phyloP scores from a whole-genome alignment of 2,797 vertebrate species.

The Cyclura pinguis region DNA sequence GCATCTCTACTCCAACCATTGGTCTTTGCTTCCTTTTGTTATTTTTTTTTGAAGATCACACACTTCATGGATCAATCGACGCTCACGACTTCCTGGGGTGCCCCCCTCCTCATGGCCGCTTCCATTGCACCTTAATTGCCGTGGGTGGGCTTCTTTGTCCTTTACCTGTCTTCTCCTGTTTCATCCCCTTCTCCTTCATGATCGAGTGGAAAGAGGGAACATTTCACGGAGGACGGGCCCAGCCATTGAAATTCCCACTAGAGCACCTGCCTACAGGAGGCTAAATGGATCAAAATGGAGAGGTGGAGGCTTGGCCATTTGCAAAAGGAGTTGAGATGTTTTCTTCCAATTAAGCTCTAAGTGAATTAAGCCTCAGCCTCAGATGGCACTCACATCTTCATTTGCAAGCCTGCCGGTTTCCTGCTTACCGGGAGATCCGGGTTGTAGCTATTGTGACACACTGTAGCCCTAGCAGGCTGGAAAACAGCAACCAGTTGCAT shows the following conservation, averaged over 20 bases:
- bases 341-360: not conserved
- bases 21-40: not conserved
- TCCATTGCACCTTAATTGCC: not conserved
- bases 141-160: not conserved
- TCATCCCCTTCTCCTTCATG: not conserved
- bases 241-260: not conserved
- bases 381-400: too few relatives aligned
- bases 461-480: not conserved
- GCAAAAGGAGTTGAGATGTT: not conserved
- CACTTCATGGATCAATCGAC: not conserved
- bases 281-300: not conserved
- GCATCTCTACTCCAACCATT: not conserved
- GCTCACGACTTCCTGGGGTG: not conserved
- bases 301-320: not conserved
- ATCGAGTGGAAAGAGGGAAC: not conserved
- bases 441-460: not conserved
- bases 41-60: not conserved
- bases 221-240: too few relatives aligned
- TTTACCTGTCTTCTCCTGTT: not conserved
- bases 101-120: not conserved
- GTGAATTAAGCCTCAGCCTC: not conserved
- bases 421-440: not conserved
- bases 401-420: too few relatives aligned
- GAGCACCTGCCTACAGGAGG: not conserved
- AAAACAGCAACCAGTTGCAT: too few relatives aligned